These are phyloP conservation scores for Pseudomyrmex dendroicus DNA, from an alignment of 1,140 invertebrate species.

Conservation along the genomic window DNA sequence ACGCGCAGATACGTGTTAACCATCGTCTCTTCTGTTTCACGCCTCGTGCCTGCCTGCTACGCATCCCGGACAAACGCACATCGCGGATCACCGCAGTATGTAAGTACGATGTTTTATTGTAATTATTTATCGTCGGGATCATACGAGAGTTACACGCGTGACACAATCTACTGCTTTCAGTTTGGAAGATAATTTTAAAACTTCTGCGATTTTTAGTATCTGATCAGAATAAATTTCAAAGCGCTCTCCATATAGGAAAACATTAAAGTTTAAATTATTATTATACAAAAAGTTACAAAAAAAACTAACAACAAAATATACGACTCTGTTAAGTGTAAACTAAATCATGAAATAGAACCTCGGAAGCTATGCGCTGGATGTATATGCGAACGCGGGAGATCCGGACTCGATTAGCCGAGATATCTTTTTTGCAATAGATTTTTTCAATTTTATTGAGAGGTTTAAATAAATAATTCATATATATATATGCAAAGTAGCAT, in stretches of 20 bases:
- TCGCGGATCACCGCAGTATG: slow-evolving; percentile 59
- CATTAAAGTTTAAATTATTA: no score
- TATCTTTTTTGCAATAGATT: no score
- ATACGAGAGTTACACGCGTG: not conserved
- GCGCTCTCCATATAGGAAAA: no score
- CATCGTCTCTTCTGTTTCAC: slow-evolving; percentile 65
- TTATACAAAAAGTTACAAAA: no score
- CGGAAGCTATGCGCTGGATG: not conserved
- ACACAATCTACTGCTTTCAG: not conserved
- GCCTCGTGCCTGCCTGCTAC: slow-evolving; percentile 13
- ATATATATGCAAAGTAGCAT: no score
- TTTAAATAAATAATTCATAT: no score
- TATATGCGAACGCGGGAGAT: not conserved
- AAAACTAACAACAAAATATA: no score
- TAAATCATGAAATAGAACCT: no score
- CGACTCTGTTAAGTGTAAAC: no score
- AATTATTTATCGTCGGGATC: slow-evolving; percentile 6
- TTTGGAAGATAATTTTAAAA: not conserved
- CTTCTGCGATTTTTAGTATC: no score
- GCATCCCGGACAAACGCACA: slow-evolving; percentile 27
- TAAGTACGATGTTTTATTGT: slow-evolving; percentile 60
- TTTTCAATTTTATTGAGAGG: no score
- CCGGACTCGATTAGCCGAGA: not conserved
- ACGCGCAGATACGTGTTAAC: slow-evolving; percentile 41
- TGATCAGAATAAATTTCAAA: no score